Evolutionary conservation across 1,140 invertebrate species (phyloP).

Genomic region (Metopolophium dirhodum): DNA sequence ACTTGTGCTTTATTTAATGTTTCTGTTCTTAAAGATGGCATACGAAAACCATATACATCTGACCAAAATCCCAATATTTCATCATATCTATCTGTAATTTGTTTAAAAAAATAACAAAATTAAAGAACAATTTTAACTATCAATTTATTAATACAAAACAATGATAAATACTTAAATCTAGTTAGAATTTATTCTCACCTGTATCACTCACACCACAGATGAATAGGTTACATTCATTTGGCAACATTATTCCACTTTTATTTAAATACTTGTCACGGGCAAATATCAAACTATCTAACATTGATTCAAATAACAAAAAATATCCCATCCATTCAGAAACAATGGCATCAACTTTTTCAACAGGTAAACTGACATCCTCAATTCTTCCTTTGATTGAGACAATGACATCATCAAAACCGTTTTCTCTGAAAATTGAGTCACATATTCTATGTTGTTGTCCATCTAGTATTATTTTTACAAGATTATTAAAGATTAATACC

Average conservation of each 20-base stretch:
- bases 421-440: slow-evolving; percentile 67
- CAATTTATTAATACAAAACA: neutral
- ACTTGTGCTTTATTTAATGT: slow-evolving; percentile 89
- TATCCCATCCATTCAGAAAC: slow-evolving; percentile 99
- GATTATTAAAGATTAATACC: slow-evolving; percentile 68
- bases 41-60: slow-evolving; percentile 96
- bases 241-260: slow-evolving; percentile 80
- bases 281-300: slow-evolving; percentile 90
- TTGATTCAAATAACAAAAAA: slow-evolving; percentile 96
- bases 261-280: slow-evolving; percentile 93
- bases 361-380: slow-evolving; percentile 83
- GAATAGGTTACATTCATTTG: slow-evolving; percentile 88
- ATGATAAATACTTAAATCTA: slow-evolving; percentile 15
- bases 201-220: slow-evolving; percentile 88
- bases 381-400: slow-evolving; percentile 84
- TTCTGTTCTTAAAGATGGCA: slow-evolving; percentile 90
- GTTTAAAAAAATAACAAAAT: slow-evolving; percentile 58
- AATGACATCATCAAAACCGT: slow-evolving; percentile 76
- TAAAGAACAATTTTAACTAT: neutral
- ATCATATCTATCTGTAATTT: slow-evolving; percentile 70
- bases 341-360: slow-evolving; percentile 92
- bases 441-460: neutral
- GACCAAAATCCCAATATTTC: slow-evolving; percentile 88
- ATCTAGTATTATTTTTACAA: neutral
- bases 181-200: slow-evolving; percentile 66